These are phyloP conservation scores for Sympetrum striolatum DNA, from an alignment of 2,888 invertebrate genomes.

Conservation along the genomic window DNA sequence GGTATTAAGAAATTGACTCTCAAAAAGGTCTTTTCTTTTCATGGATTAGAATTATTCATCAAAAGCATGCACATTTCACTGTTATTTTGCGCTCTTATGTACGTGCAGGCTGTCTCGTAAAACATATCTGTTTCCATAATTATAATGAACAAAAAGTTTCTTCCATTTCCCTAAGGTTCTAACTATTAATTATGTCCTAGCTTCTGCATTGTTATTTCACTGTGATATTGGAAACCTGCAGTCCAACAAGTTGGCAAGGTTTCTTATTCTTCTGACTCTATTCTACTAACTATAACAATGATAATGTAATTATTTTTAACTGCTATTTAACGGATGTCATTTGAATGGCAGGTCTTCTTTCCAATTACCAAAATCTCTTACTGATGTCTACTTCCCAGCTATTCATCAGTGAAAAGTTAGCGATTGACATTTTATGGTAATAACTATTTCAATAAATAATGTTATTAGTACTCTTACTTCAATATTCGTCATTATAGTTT, in stretches of 20 bases:
- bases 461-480: slow-evolving; percentile 43
- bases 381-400: slow-evolving; percentile 38
- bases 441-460: slow-evolving; percentile 43
- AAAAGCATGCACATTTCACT: slow-evolving; percentile 32
- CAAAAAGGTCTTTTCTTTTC: slow-evolving; percentile 28
- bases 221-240: slow-evolving; percentile 36
- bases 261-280: slow-evolving; percentile 39
- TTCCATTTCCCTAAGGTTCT: slow-evolving; percentile 40
- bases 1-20: slow-evolving; percentile 34
- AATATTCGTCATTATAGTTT: slow-evolving; percentile 41
- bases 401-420: slow-evolving; percentile 37
- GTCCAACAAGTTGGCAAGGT: slow-evolving; percentile 36
- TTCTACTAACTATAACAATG: slow-evolving; percentile 24
- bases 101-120: slow-evolving; percentile 36
- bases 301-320: slow-evolving; percentile 42
- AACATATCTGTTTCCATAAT: slow-evolving; percentile 40
- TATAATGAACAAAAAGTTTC: slow-evolving; percentile 27
- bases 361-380: slow-evolving; percentile 38
- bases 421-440: slow-evolving; percentile 33
- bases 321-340: slow-evolving; percentile 35
- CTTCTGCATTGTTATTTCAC: slow-evolving; percentile 43
- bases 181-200: slow-evolving; percentile 44
- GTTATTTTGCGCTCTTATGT: slow-evolving; percentile 40
- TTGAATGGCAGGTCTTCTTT: slow-evolving; percentile 39
- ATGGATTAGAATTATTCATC: slow-evolving; percentile 24